Conservation (phyloP, 2,888 invertebrate genomes). For the Agriopis leucophaearia region DNA sequence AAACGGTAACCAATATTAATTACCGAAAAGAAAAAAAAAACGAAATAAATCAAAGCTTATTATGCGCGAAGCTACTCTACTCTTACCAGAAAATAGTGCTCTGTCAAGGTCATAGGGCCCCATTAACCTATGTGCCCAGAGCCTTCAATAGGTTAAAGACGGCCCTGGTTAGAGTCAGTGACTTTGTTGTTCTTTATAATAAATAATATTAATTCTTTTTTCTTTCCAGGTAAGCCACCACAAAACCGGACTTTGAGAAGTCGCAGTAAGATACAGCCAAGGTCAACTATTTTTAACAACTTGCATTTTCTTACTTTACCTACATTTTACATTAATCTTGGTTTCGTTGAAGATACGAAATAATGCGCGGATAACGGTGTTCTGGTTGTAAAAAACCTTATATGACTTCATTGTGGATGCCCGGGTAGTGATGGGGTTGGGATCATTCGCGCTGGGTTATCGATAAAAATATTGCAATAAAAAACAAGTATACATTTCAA, state of each 20-base stretch:
- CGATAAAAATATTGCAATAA: constrained; percentile 19
- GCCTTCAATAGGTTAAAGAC: too few relatives aligned
- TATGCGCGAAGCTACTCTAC: too few relatives aligned
- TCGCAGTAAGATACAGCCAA: constrained; percentile 9
- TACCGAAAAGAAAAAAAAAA: too few relatives aligned
- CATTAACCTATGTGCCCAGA: too few relatives aligned
- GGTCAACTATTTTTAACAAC: constrained; percentile 3
- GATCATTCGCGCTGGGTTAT: constrained; percentile 8
- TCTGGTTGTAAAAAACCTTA: constrained; percentile 66
- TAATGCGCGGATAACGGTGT: constrained; percentile 67
- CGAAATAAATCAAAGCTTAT: too few relatives aligned
- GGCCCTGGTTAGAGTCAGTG: too few relatives aligned
- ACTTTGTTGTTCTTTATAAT: too few relatives aligned
- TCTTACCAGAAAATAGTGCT: too few relatives aligned
- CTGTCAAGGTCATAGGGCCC: too few relatives aligned
- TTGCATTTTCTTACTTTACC: constrained; percentile 11
- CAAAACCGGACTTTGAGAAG: not conserved
- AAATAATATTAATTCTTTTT: constrained; percentile 22
- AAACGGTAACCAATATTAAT: too few relatives aligned
- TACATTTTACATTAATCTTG: constrained; percentile 44
- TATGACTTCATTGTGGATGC: constrained; percentile 59
- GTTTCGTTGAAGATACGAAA: constrained; percentile 50
- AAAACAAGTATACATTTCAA: too few relatives aligned
- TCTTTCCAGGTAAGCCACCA: constrained; percentile 49
- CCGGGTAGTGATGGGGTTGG: constrained; percentile 54